Conservation (phyloP, 92 coral and sea anemone genomes). For the Anthopleura xanthogrammica region DNA sequence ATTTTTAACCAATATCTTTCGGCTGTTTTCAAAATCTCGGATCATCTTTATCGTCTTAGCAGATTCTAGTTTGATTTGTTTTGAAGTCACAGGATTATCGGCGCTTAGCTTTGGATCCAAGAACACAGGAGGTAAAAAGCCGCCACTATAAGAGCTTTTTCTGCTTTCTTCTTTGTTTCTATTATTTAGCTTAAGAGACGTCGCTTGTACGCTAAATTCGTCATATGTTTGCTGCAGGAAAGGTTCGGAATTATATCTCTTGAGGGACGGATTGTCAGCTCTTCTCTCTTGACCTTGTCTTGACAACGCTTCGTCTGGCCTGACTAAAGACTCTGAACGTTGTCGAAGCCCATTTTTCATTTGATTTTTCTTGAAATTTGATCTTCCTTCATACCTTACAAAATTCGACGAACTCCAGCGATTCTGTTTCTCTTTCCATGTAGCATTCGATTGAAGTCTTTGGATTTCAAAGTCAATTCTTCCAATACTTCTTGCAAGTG, state of each 20-base stretch:
- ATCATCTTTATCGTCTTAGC: neutral
- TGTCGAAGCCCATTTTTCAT: neutral
- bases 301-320: neutral
- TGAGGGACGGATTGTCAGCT: neutral
- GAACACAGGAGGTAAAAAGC: conserved; percentile 21
- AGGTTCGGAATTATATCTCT: conserved; percentile 27
- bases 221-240: neutral
- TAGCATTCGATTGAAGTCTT: conserved; percentile 6
- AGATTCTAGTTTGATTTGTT: conserved; percentile 1
- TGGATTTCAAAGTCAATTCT: conserved; percentile 23
- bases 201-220: conserved; percentile 1
- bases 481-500: neutral
- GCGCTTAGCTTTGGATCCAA: conserved; percentile 16
- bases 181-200: conserved; percentile 12
- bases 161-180: conserved; percentile 10
- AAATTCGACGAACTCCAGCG: conserved; percentile 19
- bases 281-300: conserved; percentile 1
- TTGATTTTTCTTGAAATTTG: neutral
- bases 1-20: neutral
- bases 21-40: neutral
- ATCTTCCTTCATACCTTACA: neutral
- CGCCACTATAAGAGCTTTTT: neutral
- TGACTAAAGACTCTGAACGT: neutral
- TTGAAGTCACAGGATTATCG: neutral
- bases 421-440: neutral